A percentile compares a stretch with the other conserved stretches of the same genome.
Evolutionary conservation across 2,113 vertebrate species (phyloP).

Genomic region (Nesoenas mayeri): DNA sequence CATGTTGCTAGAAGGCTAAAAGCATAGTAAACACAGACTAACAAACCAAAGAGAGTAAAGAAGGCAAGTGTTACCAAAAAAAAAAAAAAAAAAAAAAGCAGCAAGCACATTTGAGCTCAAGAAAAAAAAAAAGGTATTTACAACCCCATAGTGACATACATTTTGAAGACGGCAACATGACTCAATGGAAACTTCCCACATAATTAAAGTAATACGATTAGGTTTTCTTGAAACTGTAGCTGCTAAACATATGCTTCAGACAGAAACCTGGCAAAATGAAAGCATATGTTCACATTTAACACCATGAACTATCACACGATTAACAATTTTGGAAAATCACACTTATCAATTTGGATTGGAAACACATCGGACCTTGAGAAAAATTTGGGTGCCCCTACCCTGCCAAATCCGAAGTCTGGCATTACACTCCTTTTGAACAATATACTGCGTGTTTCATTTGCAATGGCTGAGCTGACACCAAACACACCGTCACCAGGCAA

Average conservation of each 20-base stretch:
- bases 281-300: background rate
- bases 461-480: rapidly evolving
- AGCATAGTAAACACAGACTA: background rate
- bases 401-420: background rate
- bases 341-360: background rate
- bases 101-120: background rate
- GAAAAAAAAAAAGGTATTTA: background rate
- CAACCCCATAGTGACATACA: background rate
- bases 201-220: background rate
- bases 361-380: background rate
- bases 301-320: background rate
- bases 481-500: rapidly evolving
- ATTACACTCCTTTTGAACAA: background rate
- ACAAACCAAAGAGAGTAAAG: background rate
- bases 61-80: background rate
- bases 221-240: background rate
- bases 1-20: background rate
- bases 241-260: background rate
- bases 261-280: background rate
- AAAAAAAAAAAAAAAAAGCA: background rate
- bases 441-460: background rate
- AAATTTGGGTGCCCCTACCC: background rate
- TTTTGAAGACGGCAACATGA: background rate
- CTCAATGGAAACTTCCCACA: background rate
- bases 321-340: background rate